Conservation (phyloP, 2,888 invertebrate genomes). For the Diaperis boleti region DNA sequence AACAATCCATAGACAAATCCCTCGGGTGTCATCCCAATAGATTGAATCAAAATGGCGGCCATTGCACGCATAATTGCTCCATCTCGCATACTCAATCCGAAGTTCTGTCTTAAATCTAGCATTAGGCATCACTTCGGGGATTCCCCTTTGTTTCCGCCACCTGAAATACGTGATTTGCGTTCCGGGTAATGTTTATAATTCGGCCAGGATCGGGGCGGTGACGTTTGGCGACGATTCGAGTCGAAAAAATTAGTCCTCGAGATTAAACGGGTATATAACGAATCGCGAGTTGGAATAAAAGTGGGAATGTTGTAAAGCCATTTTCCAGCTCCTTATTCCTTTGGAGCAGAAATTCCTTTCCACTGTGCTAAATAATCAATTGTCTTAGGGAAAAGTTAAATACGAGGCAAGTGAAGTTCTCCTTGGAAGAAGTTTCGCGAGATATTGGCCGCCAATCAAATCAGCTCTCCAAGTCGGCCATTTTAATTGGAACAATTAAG, state of each 20-base stretch:
- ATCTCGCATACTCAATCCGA: slow-evolving; percentile 58
- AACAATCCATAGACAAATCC: slow-evolving; percentile 64
- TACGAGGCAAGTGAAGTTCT: background rate
- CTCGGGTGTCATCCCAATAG: slow-evolving; percentile 73
- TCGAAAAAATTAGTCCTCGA: too few species aligned
- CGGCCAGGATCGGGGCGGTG: too few species aligned
- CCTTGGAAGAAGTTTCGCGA: slow-evolving; percentile 1
- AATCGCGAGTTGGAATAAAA: too few species aligned
- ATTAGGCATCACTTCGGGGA: slow-evolving; percentile 56
- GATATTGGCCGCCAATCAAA: slow-evolving; percentile 15
- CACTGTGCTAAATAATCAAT: background rate
- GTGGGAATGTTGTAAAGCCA: background rate
- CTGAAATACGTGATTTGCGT: slow-evolving; percentile 59
- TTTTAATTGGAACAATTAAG: slow-evolving; percentile 21
- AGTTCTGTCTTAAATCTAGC: slow-evolving; percentile 60
- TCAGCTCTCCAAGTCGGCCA: slow-evolving; percentile 9
- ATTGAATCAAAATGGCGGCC: slow-evolving; percentile 70
- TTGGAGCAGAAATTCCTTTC: background rate
- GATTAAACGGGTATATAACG: too few species aligned
- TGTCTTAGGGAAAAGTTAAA: background rate
- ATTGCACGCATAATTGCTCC: slow-evolving; percentile 65
- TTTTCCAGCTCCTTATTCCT: background rate
- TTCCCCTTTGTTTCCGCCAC: slow-evolving; percentile 50
- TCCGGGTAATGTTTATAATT: slow-evolving; percentile 53
- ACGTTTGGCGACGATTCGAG: too few species aligned